Conservation (phyloP, 2,113 vertebrate species). For the Pleuronectes platessa region DNA sequence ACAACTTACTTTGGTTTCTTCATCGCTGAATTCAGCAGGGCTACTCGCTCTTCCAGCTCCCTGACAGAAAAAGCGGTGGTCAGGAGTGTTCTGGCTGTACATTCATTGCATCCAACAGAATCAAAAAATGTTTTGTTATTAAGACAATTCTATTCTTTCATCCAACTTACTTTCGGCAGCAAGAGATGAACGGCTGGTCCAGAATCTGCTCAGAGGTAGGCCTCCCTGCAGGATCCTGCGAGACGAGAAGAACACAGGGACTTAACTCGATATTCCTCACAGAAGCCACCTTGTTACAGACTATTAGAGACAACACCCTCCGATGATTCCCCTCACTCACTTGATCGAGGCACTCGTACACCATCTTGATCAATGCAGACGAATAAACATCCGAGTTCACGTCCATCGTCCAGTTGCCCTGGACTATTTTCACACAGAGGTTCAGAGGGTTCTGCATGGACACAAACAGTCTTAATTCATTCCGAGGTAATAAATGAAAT, state of each 20-base stretch:
- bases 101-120: constrained; percentile 34
- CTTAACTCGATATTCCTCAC: not conserved
- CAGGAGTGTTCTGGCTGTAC: not conserved
- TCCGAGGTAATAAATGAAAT: accelerated
- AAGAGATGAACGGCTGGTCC: constrained; percentile 87
- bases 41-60: constrained; percentile 93
- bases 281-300: not conserved
- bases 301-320: not conserved
- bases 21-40: constrained; percentile 91
- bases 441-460: constrained; percentile 93
- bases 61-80: constrained; percentile 73
- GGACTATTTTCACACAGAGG: constrained; percentile 98
- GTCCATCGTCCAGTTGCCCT: constrained; percentile 96
- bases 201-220: constrained; percentile 92
- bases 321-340: constrained; percentile 74
- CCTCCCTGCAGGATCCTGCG: constrained; percentile 93
- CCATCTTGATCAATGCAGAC: constrained; percentile 89
- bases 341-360: constrained; percentile 93
- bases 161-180: constrained; percentile 87
- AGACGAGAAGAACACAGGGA: constrained; percentile 49
- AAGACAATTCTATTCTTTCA: not conserved
- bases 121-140: no score
- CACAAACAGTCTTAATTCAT: constrained; percentile 7
- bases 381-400: constrained; percentile 91
- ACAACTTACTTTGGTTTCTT: constrained; percentile 92